phyloP scores from a whole-genome alignment of 2,113 vertebrate genomes.

The Labeo catla region DNA sequence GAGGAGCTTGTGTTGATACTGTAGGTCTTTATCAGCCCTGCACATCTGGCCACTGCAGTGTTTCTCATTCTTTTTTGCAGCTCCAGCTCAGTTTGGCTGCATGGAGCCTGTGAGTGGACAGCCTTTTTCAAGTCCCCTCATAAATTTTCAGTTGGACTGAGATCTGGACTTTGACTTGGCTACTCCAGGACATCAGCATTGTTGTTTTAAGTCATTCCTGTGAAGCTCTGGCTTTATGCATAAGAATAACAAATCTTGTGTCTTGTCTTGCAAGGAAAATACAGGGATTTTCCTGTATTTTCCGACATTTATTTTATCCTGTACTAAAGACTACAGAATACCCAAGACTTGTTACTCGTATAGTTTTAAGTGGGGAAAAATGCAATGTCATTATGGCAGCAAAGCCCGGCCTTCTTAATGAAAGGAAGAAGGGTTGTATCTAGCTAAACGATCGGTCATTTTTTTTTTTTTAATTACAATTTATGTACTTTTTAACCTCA shows the following conservation, averaged over 20 bases:
- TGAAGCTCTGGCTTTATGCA: neutral
- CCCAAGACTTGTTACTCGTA: no score
- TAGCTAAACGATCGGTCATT: no score
- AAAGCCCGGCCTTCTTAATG: no score
- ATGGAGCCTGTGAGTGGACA: neutral
- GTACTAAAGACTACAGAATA: neutral
- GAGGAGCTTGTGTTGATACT: neutral
- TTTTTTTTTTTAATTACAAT: no score
- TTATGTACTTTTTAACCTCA: no score
- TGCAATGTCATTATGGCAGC: no score
- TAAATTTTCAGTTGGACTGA: neutral
- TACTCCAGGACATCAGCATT: neutral
- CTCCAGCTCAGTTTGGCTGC: neutral
- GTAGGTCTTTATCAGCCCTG: neutral
- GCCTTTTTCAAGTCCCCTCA: neutral
- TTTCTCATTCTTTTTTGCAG: neutral
- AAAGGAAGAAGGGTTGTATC: no score
- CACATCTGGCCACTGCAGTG: conserved; percentile 1
- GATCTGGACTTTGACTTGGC: conserved; percentile 8
- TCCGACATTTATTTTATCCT: neutral
- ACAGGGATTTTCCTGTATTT: neutral
- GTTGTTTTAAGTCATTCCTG: neutral
- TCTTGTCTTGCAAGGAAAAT: neutral
- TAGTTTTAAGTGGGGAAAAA: no score
- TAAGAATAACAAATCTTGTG: neutral